These are phyloP conservation scores for Seriola dumerili DNA, from an alignment of 2,113 vertebrate genomes.

Conservation along the genomic window DNA sequence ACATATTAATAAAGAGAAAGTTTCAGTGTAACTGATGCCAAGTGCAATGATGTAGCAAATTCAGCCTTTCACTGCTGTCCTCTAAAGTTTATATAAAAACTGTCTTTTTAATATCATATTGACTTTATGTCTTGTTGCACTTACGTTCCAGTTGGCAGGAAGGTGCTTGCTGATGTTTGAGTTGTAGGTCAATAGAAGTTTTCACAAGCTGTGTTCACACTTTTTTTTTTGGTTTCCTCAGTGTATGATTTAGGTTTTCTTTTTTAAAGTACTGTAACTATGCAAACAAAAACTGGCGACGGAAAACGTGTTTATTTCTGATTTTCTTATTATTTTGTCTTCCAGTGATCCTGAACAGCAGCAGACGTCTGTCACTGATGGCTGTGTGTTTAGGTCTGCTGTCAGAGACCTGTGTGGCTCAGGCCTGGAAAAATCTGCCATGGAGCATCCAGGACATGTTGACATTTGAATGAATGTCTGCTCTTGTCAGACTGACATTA, in stretches of 20 bases:
- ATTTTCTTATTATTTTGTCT: not conserved
- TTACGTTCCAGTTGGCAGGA: not conserved
- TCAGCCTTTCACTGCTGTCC: not conserved
- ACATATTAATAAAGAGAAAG: not conserved
- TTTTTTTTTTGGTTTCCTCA: not conserved
- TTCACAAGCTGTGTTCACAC: not conserved
- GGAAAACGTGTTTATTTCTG: not conserved
- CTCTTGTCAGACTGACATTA: not conserved
- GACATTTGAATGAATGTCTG: conserved; percentile 23
- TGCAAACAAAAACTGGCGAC: not conserved
- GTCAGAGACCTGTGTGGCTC: conserved; percentile 86
- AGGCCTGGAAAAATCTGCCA: conserved; percentile 81
- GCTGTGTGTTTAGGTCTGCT: conserved; percentile 88
- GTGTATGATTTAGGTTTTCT: not conserved
- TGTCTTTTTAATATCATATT: too few species aligned
- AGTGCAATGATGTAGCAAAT: not conserved
- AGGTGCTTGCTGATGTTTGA: not conserved
- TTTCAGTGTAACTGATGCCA: not conserved
- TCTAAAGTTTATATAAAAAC: not conserved
- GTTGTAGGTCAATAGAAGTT: too few species aligned
- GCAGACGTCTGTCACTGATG: conserved; percentile 85
- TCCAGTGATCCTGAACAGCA: conserved; percentile 92
- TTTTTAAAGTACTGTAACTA: not conserved
- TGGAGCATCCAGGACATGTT: conserved; percentile 74
- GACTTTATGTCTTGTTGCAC: not conserved